Base-by-base conservation (phyloP, 2,113 vertebrate genomes). In the Asarcornis scutulata region DNA sequence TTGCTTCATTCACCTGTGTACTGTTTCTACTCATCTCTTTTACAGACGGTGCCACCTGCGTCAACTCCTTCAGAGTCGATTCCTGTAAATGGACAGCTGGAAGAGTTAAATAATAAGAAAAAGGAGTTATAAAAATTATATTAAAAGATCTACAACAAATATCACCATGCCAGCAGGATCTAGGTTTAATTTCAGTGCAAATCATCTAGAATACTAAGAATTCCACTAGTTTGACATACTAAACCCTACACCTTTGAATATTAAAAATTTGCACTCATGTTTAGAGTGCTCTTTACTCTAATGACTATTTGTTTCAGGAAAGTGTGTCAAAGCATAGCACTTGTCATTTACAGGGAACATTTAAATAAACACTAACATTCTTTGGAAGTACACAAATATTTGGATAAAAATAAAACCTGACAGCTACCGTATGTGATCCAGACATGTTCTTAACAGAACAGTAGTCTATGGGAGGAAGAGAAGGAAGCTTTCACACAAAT, bases 11-110 rank as follows among this genome's bases (percentile, higher is more conserved):
- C 72, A 78, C 69, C 26, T 27, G 85, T 11, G 29, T 2, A 3
- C 66, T 46, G 38, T 48, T 73, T 63, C 50, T 34, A 29, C 29
- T 88, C 27, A 20, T 11, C 20, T 89, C 69, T 72, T 75, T 36
- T 55, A 9, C 59, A 10, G 67, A 9, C 1, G 48, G 12, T 15
- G 78, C 69, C 52, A 89, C 88, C 48, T 67, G 86, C 1, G 63
- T 52, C 44, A 98, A 67, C 25, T 98, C 92, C 73, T 96, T 97
- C 46, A 99, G 94, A 22, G 96, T 50, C 3, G 98, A 97, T 29
- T 98, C 98, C 86, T 97, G 96, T 38, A 99, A 95, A 38, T 98
- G 89, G 60, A 99, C 98, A 46, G 99, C 99, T 99, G 52, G 36
- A 31, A 71, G 69, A 94, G 6, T 85, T 18, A 55, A 71, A 83